Base-by-base conservation (phyloP, 2,888 invertebrate species). In the Noctua comes region DNA sequence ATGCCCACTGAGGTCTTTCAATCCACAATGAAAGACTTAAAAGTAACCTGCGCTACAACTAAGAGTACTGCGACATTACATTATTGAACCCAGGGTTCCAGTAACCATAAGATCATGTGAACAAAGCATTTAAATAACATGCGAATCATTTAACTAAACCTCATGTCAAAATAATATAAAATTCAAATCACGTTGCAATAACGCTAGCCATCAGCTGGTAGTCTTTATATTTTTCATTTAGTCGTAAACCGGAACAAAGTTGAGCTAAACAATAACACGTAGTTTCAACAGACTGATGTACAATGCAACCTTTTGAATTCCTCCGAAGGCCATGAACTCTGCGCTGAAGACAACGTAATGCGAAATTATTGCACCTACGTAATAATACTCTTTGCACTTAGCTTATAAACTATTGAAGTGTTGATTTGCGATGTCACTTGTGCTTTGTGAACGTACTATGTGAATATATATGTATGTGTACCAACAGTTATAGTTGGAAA, bases 241-340 rank as follows among this genome's bases (percentile, higher is more conserved):
- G 57, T 84, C 82, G 68, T 79, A 79, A 81, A 88, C 88, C 88
- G 89, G 90, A 91, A 91, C 89, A 90, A 88, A 90, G 82, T 86
- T 59, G 88, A 84, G 83, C 88, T 88, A 88, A 91, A 90, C 88
- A 88, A 84, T 78, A 72, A 72, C 71, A 59, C 59, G 69, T 79
- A 71, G 69, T 75, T 75, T 77, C 77, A 73, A 84, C 66, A 66
- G 31, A 85, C 64, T 66, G 36, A 78, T 64, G 59, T 71, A 80
- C 79, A 59, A 79, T 72, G 64, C 74, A 77, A 82, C 75, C 83
- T 79, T 84, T 81, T 68, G 76, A 80, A 80, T 75, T 86, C 88
- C 79, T 83, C 72, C 76, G 73, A 88, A 90, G 92, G 90, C 92
- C 92, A 84, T 93, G 93, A 93, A 92, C 93, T 91, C 89, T 64